A percentile compares a stretch with the other conserved stretches of the same genome.
Conservation (phyloP, 1,140 invertebrate genomes). For the Heliothis subflexa region DNA sequence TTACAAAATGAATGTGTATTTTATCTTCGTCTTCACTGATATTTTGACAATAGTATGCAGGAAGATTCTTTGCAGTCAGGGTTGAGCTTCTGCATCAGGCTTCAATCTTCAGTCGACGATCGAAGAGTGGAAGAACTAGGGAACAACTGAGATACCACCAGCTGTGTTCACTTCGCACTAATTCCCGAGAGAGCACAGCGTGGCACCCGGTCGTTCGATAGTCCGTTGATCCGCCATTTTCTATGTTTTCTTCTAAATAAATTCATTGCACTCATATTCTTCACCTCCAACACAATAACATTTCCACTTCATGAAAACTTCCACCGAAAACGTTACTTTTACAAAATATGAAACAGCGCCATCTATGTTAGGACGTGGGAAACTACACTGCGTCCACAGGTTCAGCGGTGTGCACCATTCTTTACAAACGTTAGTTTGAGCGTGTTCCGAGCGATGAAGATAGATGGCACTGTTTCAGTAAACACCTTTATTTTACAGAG, state of each 20-base stretch:
- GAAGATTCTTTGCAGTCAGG: background rate
- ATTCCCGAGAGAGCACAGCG: slow-evolving; percentile 96
- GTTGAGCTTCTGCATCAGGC: background rate
- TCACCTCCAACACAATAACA: background rate
- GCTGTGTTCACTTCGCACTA: slow-evolving; percentile 96
- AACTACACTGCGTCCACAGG: background rate
- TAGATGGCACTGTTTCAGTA: slow-evolving; percentile 28
- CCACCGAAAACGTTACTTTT: background rate
- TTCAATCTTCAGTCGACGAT: background rate
- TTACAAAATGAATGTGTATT: too few relatives aligned
- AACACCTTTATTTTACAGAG: background rate
- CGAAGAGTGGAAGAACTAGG: slow-evolving; percentile 74
- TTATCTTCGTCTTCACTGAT: too few relatives aligned
- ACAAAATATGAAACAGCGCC: slow-evolving; percentile 23
- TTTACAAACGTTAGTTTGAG: background rate
- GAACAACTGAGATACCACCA: slow-evolving; percentile 98
- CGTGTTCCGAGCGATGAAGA: background rate
- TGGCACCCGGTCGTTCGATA: slow-evolving; percentile 93
- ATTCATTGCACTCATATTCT: background rate
- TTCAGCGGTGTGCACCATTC: background rate
- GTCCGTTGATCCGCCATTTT: slow-evolving; percentile 86
- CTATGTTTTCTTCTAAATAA: slow-evolving; percentile 44
- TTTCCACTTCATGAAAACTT: background rate
- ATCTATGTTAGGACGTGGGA: background rate
- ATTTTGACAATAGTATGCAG: too few relatives aligned